Conservation (phyloP, 2,888 invertebrate genomes). For the Hypomecis punctinalis region DNA sequence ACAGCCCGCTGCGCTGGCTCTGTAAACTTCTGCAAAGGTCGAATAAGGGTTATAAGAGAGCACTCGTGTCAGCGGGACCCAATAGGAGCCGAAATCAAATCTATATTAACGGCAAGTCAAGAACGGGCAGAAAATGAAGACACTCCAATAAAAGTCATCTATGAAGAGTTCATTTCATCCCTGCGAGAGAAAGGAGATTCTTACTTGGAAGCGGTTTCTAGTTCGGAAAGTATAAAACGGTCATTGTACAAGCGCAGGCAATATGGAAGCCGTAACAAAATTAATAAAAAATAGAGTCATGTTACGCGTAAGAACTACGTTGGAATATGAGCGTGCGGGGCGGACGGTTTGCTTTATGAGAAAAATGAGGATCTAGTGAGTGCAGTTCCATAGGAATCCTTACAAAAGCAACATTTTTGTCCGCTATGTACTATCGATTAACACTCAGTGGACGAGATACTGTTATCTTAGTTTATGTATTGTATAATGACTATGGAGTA, state of each 20-base stretch:
- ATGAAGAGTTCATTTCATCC: slow-evolving; percentile 1
- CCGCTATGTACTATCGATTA: too few relatives aligned
- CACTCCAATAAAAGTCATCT: not conserved
- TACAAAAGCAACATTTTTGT: too few relatives aligned
- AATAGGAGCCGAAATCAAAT: slow-evolving; percentile 10
- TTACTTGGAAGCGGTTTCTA: slow-evolving; percentile 5
- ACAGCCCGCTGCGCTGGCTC: not conserved
- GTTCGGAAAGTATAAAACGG: not conserved
- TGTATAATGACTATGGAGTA: too few relatives aligned
- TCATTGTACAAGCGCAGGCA: slow-evolving; percentile 3
- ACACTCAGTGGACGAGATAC: too few relatives aligned
- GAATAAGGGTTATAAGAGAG: not conserved
- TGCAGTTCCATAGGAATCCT: too few relatives aligned
- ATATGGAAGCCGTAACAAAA: not conserved
- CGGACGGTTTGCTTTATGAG: too few relatives aligned
- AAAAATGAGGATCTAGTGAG: too few relatives aligned
- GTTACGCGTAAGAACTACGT: too few relatives aligned
- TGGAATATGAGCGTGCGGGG: too few relatives aligned
- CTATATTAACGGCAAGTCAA: not conserved
- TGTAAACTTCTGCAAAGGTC: not conserved
- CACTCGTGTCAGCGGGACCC: slow-evolving; percentile 8
- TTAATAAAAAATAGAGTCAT: too few relatives aligned
- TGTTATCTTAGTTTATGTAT: too few relatives aligned
- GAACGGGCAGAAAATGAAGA: slow-evolving; percentile 5
- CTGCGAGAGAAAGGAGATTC: slow-evolving; percentile 1